These are phyloP conservation scores for Eulemur rufifrons DNA, from an alignment of 2,113 vertebrate genomes.

Conservation along the genomic window DNA sequence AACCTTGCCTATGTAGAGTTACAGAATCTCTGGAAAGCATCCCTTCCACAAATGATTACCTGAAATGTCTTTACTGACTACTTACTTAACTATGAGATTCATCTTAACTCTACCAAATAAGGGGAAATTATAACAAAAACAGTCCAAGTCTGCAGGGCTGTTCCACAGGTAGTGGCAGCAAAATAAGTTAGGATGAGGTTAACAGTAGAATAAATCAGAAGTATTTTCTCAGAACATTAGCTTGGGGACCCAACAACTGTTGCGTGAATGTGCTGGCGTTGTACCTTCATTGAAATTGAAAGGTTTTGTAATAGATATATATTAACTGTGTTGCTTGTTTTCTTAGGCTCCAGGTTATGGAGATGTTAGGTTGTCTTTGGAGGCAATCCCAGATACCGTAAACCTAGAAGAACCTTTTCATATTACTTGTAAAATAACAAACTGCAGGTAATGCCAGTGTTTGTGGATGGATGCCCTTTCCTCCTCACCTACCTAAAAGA, in stretches of 20 bases:
- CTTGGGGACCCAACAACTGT: neutral
- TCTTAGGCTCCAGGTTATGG: slow-evolving; percentile 97
- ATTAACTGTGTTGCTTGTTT: slow-evolving; percentile 54
- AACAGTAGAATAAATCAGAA: neutral
- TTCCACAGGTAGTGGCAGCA: neutral
- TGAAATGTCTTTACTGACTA: slow-evolving; percentile 9
- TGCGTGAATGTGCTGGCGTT: neutral
- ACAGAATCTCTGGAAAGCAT: neutral
- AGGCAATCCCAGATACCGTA: slow-evolving; percentile 96
- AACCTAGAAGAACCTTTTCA: slow-evolving; percentile 97
- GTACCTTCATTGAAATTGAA: neutral
- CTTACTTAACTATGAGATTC: neutral
- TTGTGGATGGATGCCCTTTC: neutral
- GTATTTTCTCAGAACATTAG: neutral
- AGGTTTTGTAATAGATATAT: neutral
- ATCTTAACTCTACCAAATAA: slow-evolving; percentile 31
- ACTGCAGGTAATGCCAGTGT: slow-evolving; percentile 93
- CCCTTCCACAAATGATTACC: neutral
- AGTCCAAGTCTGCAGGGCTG: neutral
- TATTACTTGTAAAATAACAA: slow-evolving; percentile 98
- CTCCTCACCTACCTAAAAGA: neutral
- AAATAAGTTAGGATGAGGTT: neutral
- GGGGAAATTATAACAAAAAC: neutral
- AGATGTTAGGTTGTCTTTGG: slow-evolving; percentile 95
- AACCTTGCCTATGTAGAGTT: neutral